Conservation (phyloP, 2,888 invertebrate genomes). For the Diloba caeruleocephala region DNA sequence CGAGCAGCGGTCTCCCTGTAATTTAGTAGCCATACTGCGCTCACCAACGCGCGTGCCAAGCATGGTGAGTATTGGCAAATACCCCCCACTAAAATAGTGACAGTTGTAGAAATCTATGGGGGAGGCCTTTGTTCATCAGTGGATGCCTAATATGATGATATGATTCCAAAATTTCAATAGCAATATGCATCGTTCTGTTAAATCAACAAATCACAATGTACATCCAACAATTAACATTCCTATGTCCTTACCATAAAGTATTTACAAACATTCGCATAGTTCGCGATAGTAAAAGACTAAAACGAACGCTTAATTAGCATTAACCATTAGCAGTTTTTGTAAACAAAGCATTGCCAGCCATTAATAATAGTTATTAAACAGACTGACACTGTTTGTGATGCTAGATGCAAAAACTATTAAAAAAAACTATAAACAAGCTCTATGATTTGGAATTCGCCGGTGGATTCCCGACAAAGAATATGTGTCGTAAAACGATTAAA, state of each 20-base stretch:
- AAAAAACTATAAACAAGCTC: slow-evolving; percentile 55
- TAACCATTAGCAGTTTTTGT: slow-evolving; percentile 62
- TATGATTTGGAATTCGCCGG: slow-evolving; percentile 9
- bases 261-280: slow-evolving; percentile 25
- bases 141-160: too few relatives aligned
- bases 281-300: slow-evolving; percentile 24
- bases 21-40: too few relatives aligned
- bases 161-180: slow-evolving; percentile 7
- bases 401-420: slow-evolving; percentile 53
- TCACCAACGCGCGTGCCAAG: too few relatives aligned
- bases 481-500: too few relatives aligned
- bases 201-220: slow-evolving; percentile 14
- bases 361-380: slow-evolving; percentile 63
- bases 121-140: too few relatives aligned
- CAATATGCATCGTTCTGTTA: slow-evolving; percentile 9
- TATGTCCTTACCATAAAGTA: slow-evolving; percentile 9
- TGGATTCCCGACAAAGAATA: too few relatives aligned
- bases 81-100: too few relatives aligned
- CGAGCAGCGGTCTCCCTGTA: too few relatives aligned
- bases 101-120: too few relatives aligned
- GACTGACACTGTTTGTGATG: slow-evolving; percentile 52
- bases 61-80: too few relatives aligned
- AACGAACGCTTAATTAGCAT: slow-evolving; percentile 51
- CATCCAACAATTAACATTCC: slow-evolving; percentile 28
- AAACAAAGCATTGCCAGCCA: slow-evolving; percentile 61